Evolutionary conservation across 2,888 invertebrate species (phyloP), one percentile per base, ranked within the genome.

Genomic region (Minunthozetes semirufus): DNA sequence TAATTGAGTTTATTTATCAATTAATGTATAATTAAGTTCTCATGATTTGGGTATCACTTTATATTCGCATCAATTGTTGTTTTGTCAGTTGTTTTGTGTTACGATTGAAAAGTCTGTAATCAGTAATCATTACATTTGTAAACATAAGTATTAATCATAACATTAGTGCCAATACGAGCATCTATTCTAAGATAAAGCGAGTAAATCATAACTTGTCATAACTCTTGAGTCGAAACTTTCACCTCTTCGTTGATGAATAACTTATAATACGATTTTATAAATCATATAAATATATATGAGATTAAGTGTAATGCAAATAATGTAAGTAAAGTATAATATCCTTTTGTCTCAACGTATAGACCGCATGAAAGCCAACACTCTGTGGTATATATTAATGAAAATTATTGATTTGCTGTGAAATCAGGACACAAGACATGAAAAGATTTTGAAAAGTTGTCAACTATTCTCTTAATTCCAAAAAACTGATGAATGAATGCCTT

Each of bases 61-160:
- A 33, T 33, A 63, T 29, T 29, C 33, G 15, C 61, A 63, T 63
- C 33, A 33, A 63, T 63, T 63, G 61, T 63, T 63, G 61, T 63
- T 19, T 56, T 63, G 61, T 63, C 61, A 63, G 59, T 59, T 63
- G n/a, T 29, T 25, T 59, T 59, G n/a, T 29, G 59, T 59, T 59
- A 59, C 25, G 2, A n/a, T 15, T 15, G 46, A 48, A 48, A 53
- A 53, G 53, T 53, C 53, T 29, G 29, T 59, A 59, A 15, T 25
- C 50, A 50, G 5, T n/a, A 5, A 56, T 56, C 59, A 66, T 66
- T 38, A 1, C 38, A 66, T 66, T 68, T 68, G 68, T 68, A 68
- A 68, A 68, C 68, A 63, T 63, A 63, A 63, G 68, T 68, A 46
- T 46, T 68, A 68, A 68, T 68, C 68, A 68, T 42, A 68, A 68